These are phyloP conservation scores for Cistogaster globosa DNA, from an alignment of 2,888 invertebrate genomes.

Conservation along the genomic window DNA sequence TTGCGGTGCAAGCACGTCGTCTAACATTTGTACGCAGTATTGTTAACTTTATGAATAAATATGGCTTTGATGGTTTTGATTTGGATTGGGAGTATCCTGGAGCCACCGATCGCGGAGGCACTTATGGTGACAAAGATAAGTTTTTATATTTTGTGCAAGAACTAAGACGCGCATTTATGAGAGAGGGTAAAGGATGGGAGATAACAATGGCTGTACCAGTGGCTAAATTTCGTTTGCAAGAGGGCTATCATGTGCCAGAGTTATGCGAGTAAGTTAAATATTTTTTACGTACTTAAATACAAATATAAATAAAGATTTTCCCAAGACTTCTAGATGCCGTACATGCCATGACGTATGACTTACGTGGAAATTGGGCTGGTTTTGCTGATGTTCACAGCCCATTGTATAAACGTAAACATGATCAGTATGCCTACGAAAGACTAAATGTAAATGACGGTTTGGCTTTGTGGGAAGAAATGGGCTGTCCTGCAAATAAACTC, in stretches of 20 bases:
- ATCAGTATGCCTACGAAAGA: conserved; percentile 94
- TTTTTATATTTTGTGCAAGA: conserved; percentile 93
- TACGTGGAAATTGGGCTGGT: conserved; percentile 95
- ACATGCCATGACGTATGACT: conserved; percentile 94
- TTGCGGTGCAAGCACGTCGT: conserved; percentile 87
- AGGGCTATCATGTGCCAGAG: conserved; percentile 95
- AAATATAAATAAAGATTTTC: neutral
- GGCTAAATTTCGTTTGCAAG: conserved; percentile 92
- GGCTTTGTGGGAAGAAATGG: conserved; percentile 93
- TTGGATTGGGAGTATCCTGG: conserved; percentile 96
- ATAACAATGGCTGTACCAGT: conserved; percentile 95
- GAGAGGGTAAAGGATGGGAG: conserved; percentile 90
- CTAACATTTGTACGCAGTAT: conserved; percentile 89
- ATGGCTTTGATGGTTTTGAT: conserved; percentile 93
- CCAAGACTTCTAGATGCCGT: conserved; percentile 87
- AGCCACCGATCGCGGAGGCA: conserved; percentile 93
- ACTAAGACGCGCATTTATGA: conserved; percentile 90
- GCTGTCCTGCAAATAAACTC: conserved; percentile 93
- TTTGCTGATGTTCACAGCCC: conserved; percentile 95
- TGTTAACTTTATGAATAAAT: conserved; percentile 89
- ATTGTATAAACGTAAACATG: conserved; percentile 92
- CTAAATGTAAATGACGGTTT: conserved; percentile 95
- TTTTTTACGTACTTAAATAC: neutral
- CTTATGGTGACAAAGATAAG: conserved; percentile 91
- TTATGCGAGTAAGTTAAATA: conserved; percentile 89